Conservation (phyloP, 1,140 invertebrate species). For the Drosophila bocki region DNA sequence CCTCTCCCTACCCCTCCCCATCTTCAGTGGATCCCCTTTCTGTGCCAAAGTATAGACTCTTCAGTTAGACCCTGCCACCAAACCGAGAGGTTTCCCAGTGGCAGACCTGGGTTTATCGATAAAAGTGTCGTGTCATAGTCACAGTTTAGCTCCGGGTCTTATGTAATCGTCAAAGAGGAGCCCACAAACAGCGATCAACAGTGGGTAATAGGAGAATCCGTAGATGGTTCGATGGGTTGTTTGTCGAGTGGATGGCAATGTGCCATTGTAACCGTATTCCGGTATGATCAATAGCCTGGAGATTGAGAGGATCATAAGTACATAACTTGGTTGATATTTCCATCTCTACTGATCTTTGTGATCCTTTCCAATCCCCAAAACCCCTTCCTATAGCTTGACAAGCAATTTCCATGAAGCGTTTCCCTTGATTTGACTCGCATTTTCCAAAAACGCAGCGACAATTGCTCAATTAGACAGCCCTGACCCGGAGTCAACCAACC, state of each 20-base stretch:
- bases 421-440: not conserved
- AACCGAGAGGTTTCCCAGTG: slow-evolving; percentile 6
- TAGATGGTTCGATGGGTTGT: slow-evolving; percentile 5
- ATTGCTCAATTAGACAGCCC: slow-evolving; percentile 44
- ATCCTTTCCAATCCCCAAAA: not conserved
- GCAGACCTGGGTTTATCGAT: slow-evolving; percentile 15
- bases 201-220: slow-evolving; percentile 10
- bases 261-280: slow-evolving; percentile 4
- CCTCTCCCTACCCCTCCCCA: too few species aligned
- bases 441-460: slow-evolving; percentile 23
- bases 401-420: slow-evolving; percentile 3
- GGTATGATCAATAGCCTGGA: not conserved
- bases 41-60: not conserved
- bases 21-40: not conserved
- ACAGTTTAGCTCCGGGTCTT: slow-evolving; percentile 4
- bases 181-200: slow-evolving; percentile 4
- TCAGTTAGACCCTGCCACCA: too few species aligned
- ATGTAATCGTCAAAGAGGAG: slow-evolving; percentile 15
- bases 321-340: not conserved
- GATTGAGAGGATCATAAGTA: not conserved
- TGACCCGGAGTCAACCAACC: slow-evolving; percentile 44
- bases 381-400: not conserved
- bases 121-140: slow-evolving; percentile 44
- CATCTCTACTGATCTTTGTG: not conserved
- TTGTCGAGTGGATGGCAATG: not conserved